Conservation (phyloP, 2,113 vertebrate species). For the Chinchilla lanigera region DNA sequence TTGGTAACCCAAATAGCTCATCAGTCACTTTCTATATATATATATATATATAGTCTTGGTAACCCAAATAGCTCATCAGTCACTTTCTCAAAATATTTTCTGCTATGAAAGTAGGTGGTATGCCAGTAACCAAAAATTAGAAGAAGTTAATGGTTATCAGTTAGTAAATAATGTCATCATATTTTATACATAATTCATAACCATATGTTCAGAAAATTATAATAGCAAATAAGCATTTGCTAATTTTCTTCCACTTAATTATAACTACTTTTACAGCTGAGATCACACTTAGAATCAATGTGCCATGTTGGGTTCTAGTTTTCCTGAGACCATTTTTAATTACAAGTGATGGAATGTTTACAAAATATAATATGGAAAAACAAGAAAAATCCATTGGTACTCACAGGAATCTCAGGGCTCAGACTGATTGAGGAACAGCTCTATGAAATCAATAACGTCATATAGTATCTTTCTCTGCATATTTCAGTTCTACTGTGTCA, state of each 20-base stretch:
- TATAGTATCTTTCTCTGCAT: background rate
- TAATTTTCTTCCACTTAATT: background rate
- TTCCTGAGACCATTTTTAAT: background rate
- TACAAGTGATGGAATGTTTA: background rate
- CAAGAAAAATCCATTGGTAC: background rate
- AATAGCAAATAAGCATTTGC: background rate
- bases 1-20: background rate
- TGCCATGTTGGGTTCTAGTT: background rate
- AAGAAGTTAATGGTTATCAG: background rate
- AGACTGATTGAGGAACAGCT: background rate
- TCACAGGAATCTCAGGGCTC: background rate
- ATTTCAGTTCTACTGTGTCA: background rate
- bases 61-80: background rate
- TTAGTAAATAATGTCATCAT: background rate
- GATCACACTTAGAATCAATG: background rate
- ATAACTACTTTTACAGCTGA: background rate
- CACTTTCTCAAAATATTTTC: background rate
- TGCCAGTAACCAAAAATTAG: background rate
- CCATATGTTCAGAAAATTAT: background rate
- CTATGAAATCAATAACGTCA: background rate
- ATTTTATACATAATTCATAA: background rate
- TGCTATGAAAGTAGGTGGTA: background rate
- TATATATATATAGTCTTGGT: background rate
- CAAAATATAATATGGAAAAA: background rate
- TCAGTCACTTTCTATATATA: background rate